A percentile compares a stretch with the other conserved stretches of the same genome.
phyloP scores from a whole-genome alignment of 2,888 invertebrate species.

The Pseudococcus longispinus region DNA sequence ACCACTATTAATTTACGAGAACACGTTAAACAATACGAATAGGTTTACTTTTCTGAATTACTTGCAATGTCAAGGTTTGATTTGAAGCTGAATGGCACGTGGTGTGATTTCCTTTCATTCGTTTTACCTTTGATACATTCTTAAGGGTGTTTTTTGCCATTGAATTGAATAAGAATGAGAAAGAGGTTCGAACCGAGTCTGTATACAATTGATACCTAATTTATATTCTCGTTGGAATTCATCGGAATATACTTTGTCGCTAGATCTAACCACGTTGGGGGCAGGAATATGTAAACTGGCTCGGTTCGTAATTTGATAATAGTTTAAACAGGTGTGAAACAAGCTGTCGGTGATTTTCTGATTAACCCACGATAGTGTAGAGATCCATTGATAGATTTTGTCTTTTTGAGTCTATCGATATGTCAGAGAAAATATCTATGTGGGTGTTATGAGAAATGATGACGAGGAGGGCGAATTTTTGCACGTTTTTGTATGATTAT shows the following conservation, averaged over 20 bases:
- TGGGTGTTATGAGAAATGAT: too few species aligned
- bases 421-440: too few species aligned
- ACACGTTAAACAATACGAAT: conserved; percentile 4
- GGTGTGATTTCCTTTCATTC: neutral
- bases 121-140: neutral
- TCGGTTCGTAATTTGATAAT: neutral
- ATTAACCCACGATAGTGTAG: neutral
- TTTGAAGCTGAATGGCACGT: conserved; percentile 9
- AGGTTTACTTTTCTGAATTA: neutral
- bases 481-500: neutral
- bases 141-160: neutral
- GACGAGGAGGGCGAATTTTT: neutral
- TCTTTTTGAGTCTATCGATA: too few species aligned
- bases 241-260: neutral
- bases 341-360: neutral
- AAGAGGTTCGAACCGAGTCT: neutral
- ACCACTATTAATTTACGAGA: neutral
- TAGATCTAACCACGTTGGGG: neutral
- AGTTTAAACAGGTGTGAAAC: neutral
- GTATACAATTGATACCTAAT: too few species aligned
- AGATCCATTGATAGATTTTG: neutral
- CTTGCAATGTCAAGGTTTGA: conserved; percentile 1
- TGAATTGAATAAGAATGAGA: neutral
- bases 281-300: neutral
- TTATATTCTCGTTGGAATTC: neutral